phyloP scores from a whole-genome alignment of 2,888 invertebrate genomes.

The Polietes domitor region DNA sequence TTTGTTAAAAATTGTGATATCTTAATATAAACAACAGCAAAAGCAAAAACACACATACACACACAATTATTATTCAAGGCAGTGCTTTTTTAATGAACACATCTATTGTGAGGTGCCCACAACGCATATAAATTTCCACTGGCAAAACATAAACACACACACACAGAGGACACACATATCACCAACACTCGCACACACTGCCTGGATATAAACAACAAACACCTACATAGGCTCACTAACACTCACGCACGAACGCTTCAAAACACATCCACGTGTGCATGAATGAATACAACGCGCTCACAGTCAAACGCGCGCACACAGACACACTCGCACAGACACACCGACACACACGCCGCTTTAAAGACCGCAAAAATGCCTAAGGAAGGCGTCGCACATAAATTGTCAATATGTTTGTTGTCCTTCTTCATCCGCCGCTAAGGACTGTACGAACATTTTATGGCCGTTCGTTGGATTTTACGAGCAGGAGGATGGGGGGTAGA shows the following conservation, averaged over 20 bases:
- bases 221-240: not conserved
- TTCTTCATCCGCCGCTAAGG: not conserved
- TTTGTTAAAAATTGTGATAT: conserved; percentile 3
- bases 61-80: conserved; percentile 8
- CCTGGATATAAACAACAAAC: conserved; percentile 4
- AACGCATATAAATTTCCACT: no score
- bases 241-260: not conserved
- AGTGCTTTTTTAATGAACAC: not conserved
- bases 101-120: no score
- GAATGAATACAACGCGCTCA: conserved; percentile 5
- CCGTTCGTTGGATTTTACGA: not conserved
- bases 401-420: conserved; percentile 2
- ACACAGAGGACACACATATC: not conserved
- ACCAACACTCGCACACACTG: not conserved
- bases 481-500: no score
- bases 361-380: conserved; percentile 17
- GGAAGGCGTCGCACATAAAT: not conserved
- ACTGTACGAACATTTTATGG: not conserved
- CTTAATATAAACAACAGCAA: conserved; percentile 14
- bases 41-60: no score
- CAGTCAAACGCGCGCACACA: not conserved
- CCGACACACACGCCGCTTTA: not conserved
- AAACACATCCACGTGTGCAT: conserved; percentile 40
- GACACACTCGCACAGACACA: not conserved
- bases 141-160: not conserved